These are phyloP conservation scores for Toxonevra muliebris DNA, from an alignment of 2,888 invertebrate species.

Conservation along the genomic window DNA sequence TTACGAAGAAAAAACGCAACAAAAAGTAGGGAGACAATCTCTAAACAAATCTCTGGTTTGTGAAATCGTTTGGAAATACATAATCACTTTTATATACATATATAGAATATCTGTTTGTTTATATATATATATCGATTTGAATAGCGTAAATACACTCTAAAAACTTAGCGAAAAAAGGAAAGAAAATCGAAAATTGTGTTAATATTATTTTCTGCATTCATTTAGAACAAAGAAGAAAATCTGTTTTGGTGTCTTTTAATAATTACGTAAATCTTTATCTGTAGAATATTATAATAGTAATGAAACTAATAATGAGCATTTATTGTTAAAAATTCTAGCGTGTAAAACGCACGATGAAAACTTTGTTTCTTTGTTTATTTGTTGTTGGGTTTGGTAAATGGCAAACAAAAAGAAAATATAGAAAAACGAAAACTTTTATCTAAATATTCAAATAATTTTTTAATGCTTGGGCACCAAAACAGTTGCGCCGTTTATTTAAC, in stretches of 20 bases:
- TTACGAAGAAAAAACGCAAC: constrained; percentile 19
- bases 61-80: constrained; percentile 48
- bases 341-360: too few species aligned
- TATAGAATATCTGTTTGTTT: constrained; percentile 1
- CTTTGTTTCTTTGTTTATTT: background rate
- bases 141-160: background rate
- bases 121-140: background rate
- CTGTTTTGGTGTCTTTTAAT: constrained; percentile 64
- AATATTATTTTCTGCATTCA: constrained; percentile 56
- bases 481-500: constrained; percentile 36
- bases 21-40: constrained; percentile 42
- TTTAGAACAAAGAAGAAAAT: constrained; percentile 38
- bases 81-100: background rate
- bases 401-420: constrained; percentile 37
- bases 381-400: constrained; percentile 50
- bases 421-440: background rate
- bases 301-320: too few species aligned
- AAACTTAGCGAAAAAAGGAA: constrained; percentile 28
- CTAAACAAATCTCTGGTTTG: constrained; percentile 48
- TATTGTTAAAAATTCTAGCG: too few species aligned
- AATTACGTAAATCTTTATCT: too few species aligned
- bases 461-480: constrained; percentile 45
- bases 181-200: constrained; percentile 41
- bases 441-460: constrained; percentile 5
- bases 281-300: too few species aligned